Evolutionary conservation across 2,797 vertebrate species (phyloP), one percentile per base, ranked within the genome.

Genomic region (Coranthus polyacanthus): DNA sequence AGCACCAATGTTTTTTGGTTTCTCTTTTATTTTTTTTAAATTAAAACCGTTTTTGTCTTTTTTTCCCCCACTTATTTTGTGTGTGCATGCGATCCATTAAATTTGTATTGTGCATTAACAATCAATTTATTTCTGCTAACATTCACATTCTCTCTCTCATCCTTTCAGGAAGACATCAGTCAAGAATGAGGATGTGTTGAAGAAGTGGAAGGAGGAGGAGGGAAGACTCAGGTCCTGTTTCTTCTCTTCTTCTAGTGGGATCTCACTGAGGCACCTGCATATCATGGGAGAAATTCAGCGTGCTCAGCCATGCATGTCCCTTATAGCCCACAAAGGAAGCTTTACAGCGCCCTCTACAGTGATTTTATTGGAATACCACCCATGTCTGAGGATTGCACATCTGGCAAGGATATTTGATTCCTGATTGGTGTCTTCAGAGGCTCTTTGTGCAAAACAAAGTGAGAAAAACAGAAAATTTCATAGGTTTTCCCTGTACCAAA

Each of bases 401-500:
- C 89, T 89, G 88, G 80, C 90, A 79, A 85, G 84, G 77, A 85
- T 83, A 42, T 57, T 83, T 82, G 84, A 89, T 90, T 88, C 87
- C 80, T 82, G 77, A 60, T 66, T 88, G 77, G 85, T 83, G 72
- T 56, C 73, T 84, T 81, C 79, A 67, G 72, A 86, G 50, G 42
- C 46, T 79, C 75, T 52, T 61, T 62, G 67, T 64, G 37, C 26
- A 71, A 76, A 73, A 79, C 22, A 75, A 17, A 9, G 12, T 52
- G 26, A 51, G 58, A 74, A 46, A 68, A 39, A 29, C 36, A 45
- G 34, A 54, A 50, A 37, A 18, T 93, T 94, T 96, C 94, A 95
- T 94, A 95, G 93, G 92, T 96, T 96, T 97, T 95, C 90, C 93
- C 90, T 75, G 89, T 92, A 93, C 88, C 88, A 92, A 89, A 88